Evolutionary conservation across 1,140 invertebrate genomes (phyloP).

Genomic region (Himalopsyche phryganea): DNA sequence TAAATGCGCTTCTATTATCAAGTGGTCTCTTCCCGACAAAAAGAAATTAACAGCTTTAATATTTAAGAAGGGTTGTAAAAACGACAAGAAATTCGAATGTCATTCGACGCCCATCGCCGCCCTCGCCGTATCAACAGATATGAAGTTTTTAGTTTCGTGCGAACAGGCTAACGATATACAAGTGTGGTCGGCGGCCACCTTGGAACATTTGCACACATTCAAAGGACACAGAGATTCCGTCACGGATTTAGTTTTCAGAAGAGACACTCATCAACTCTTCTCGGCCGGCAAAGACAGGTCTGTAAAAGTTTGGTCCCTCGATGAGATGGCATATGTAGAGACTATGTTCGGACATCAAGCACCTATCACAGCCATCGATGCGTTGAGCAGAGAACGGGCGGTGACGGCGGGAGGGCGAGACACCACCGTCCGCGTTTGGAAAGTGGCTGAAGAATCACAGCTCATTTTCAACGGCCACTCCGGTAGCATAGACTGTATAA

Average conservation of each 20-base stretch:
- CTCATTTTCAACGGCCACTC: constrained; percentile 83
- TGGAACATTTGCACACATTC: constrained; percentile 78
- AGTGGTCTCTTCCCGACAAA: constrained; percentile 66
- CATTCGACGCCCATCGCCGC: constrained; percentile 61
- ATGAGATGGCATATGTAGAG: constrained; percentile 95
- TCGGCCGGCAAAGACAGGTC: constrained; percentile 80
- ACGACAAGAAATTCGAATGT: constrained; percentile 47
- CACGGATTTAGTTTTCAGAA: constrained; percentile 81
- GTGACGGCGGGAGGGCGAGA: constrained; percentile 88
- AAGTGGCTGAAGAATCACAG: constrained; percentile 94
- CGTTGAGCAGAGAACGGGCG: constrained; percentile 76
- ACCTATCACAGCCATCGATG: constrained; percentile 85
- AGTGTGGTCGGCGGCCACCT: constrained; percentile 76
- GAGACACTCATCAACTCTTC: constrained; percentile 84
- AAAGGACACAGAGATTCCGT: constrained; percentile 73
- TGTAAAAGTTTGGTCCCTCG: constrained; percentile 90
- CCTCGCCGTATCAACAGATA: constrained; percentile 79
- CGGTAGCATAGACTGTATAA: constrained; percentile 77
- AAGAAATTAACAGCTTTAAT: constrained; percentile 56
- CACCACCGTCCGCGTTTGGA: constrained; percentile 85
- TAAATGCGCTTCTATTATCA: constrained; percentile 84
- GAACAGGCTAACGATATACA: constrained; percentile 74
- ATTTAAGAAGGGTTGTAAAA: constrained; percentile 48
- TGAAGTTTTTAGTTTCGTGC: constrained; percentile 80
- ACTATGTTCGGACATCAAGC: constrained; percentile 92